Conservation (phyloP, 1,140 invertebrate species). For the Scaptomyza graminum region DNA sequence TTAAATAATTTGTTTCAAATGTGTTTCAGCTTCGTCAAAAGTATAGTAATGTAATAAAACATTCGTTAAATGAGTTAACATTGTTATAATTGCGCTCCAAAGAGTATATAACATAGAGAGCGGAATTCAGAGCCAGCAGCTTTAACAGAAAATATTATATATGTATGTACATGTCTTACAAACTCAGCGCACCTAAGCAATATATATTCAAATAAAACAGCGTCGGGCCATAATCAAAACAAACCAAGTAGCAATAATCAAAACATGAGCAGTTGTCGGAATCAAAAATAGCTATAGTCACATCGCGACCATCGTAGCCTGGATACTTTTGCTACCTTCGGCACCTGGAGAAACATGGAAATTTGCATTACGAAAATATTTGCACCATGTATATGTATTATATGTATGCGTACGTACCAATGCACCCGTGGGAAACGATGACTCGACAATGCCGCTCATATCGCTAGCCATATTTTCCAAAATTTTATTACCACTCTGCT, state of each 20-base stretch:
- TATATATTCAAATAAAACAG: too few species aligned
- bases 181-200: too few species aligned
- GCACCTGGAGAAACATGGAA: constrained; percentile 85
- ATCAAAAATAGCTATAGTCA: constrained; percentile 97
- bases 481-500: constrained; percentile 40
- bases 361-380: background rate
- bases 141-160: background rate
- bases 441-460: constrained; percentile 86
- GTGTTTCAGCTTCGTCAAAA: too few species aligned
- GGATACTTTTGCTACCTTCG: constrained; percentile 97
- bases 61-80: too few species aligned
- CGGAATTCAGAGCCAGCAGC: too few species aligned
- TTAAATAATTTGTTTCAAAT: too few species aligned
- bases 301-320: constrained; percentile 95
- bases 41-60: too few species aligned
- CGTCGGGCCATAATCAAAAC: too few species aligned
- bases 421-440: constrained; percentile 91
- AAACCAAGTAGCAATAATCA: too few species aligned
- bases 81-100: too few species aligned
- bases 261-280: too few species aligned
- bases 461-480: constrained; percentile 57
- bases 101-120: background rate
- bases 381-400: background rate
- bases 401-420: constrained; percentile 83
- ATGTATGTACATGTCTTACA: too few species aligned